phyloP scores from a whole-genome alignment of 2,888 invertebrate genomes.

The Cataglyphis cursor region DNA sequence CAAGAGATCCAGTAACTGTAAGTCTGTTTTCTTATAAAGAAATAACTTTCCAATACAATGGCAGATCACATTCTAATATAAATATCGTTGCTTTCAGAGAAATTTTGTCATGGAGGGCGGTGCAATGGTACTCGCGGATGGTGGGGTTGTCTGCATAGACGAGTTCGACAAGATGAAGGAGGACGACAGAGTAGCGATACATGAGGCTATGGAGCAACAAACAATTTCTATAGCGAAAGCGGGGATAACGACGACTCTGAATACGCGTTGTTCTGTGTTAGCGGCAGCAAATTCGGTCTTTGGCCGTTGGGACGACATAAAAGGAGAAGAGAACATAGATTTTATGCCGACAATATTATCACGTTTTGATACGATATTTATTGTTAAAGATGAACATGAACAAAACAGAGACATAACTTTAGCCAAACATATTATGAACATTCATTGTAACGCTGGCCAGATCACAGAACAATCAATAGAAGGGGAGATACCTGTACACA shows the following conservation, averaged over 20 bases:
- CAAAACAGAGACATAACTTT: constrained; percentile 94
- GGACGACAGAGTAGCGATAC: constrained; percentile 99
- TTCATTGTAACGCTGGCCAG: constrained; percentile 95
- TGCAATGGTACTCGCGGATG: constrained; percentile 99
- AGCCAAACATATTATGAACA: constrained; percentile 98
- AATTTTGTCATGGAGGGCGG: constrained; percentile 99
- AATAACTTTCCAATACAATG: neutral
- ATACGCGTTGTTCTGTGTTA: constrained; percentile 99
- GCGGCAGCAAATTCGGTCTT: constrained; percentile 99
- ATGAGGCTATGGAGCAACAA: constrained; percentile 99
- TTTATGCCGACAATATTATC: constrained; percentile 99
- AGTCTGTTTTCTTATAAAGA: constrained; percentile 80
- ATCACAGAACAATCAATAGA: constrained; percentile 88
- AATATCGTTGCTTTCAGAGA: constrained; percentile 88
- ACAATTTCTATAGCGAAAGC: constrained; percentile 99
- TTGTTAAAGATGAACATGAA: constrained; percentile 99
- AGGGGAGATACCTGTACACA: constrained; percentile 94
- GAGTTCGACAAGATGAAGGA: constrained; percentile 99
- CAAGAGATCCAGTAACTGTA: constrained; percentile 96
- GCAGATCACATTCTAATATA: neutral
- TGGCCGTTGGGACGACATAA: constrained; percentile 99
- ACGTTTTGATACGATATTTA: constrained; percentile 99
- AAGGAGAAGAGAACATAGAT: constrained; percentile 99
- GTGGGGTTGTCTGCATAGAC: constrained; percentile 99
- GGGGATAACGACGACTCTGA: constrained; percentile 99